Evolutionary conservation across 2,797 vertebrate species (phyloP), one percentile per base, ranked within the genome.

Genomic region (Thamnophis elegans): DNA sequence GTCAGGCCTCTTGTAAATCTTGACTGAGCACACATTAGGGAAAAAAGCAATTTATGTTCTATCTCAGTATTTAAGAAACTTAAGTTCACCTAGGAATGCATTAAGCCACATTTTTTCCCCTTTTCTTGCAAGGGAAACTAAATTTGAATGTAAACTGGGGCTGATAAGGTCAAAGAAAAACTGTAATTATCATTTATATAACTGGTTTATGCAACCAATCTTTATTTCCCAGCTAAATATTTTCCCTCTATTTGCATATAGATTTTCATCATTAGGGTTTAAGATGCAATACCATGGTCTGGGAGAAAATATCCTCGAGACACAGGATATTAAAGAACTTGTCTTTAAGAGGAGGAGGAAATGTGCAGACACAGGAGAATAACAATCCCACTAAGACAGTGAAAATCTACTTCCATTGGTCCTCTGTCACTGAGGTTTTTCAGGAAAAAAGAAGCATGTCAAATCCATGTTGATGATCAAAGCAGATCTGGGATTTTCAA

Each of bases 121-220:
- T 82, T 78, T 82, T 20, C 55, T n/a, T 3, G 26, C 28, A n/a
- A 8, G 3, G 26, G 42, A 7, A 28, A 73, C 51, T 90, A 32
- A 73, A 90, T 90, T 54, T 68, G 51, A 89, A 2, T 28, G 60
- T 53, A 89, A 91, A 5, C 13, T 10, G 59, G 28, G 16, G 56
- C 92, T 88, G 94, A 91, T 58, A 65, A 94, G 42, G 92, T 1
- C 5, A 94, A 95, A 88, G n/a, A 12, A 95, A 94, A 93, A 68
- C 60, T 0, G 0, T 26, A 92, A 88, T 7, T 54, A 60, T 88
- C 58, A 26, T 22, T 53, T 20, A 53, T 6, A 12, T n/a, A 90
- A n/a, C 4, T 92, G 10, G 68, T 47, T 90, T 42, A 20, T 93
- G 28, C 62, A 92, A 94, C 89, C 42, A 92, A 90, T 94, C 87